Evolutionary conservation across 2,888 invertebrate species (phyloP).

Genomic region (Melangyna quadrimaculata): DNA sequence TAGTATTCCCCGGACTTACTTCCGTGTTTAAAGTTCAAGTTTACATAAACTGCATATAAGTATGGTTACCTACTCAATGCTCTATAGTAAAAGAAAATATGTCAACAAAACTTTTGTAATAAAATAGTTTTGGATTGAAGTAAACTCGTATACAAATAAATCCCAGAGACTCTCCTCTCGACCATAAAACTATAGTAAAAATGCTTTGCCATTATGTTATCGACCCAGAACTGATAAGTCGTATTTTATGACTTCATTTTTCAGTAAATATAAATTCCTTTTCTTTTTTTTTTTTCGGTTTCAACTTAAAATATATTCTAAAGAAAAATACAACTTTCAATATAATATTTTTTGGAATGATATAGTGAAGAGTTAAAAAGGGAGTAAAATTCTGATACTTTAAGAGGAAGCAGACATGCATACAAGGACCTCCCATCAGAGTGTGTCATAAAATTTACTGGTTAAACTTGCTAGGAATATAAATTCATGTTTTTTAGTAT

Average conservation of each 20-base stretch:
- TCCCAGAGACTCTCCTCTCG: not conserved
- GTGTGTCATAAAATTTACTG: not conserved
- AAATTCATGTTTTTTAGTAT: not conserved
- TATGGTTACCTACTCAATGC: not conserved
- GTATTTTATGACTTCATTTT: constrained; percentile 17
- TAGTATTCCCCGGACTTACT: not conserved
- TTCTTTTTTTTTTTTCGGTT: not conserved
- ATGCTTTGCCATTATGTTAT: not conserved
- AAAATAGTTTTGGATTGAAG: not conserved
- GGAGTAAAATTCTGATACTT: not conserved
- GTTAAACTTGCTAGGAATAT: not conserved
- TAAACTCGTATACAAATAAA: not conserved
- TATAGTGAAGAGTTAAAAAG: not conserved
- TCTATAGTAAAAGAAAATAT: not conserved
- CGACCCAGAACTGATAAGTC: constrained; percentile 10
- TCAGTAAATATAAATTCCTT: not conserved
- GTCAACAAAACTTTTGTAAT: constrained; percentile 12
- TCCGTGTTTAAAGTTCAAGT: not conserved
- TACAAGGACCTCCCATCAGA: not conserved
- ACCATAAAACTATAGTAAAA: not conserved
- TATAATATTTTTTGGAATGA: not conserved
- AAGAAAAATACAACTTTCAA: not conserved
- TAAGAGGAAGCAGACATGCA: not conserved
- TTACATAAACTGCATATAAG: not conserved
- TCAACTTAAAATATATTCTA: not conserved